Conservation (phyloP, 2,888 invertebrate genomes). For the Lepidochitona cinerea region DNA sequence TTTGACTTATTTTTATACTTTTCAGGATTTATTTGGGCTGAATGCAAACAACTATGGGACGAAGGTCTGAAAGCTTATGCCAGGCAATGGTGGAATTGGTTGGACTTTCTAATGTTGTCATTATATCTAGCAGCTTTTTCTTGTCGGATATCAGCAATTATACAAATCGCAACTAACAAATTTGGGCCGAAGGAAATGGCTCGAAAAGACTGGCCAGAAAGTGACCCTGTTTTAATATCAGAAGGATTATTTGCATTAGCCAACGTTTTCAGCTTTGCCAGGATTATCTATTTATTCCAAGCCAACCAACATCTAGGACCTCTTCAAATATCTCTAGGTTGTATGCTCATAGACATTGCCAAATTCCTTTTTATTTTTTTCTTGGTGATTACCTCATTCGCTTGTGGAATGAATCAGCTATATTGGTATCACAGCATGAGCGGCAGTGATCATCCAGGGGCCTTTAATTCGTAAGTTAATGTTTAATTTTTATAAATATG, state of each 20-base stretch:
- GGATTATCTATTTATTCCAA: conserved; percentile 75
- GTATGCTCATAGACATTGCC: conserved; percentile 75
- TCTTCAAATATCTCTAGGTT: conserved; percentile 74
- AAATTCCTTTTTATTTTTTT: conserved; percentile 74
- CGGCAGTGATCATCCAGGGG: conserved; percentile 34
- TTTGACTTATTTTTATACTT: conserved; percentile 17
- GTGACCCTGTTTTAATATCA: conserved; percentile 74
- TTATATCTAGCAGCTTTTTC: conserved; percentile 74
- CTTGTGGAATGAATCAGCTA: conserved; percentile 81
- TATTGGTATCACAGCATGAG: conserved; percentile 73
- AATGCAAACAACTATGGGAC: conserved; percentile 76
- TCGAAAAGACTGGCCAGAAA: conserved; percentile 72
- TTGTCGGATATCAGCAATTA: conserved; percentile 71
- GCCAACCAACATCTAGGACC: conserved; percentile 75
- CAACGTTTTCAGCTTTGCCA: conserved; percentile 75
- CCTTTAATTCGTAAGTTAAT: conserved; percentile 59
- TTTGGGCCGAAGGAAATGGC: conserved; percentile 68
- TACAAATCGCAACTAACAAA: conserved; percentile 60
- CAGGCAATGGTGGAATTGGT: conserved; percentile 76
- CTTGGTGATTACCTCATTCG: conserved; percentile 73
- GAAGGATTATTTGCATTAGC: conserved; percentile 75
- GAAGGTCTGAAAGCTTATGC: conserved; percentile 74
- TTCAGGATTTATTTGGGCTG: conserved; percentile 74
- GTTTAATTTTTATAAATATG: not conserved
- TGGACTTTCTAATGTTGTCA: conserved; percentile 75